Evolutionary conservation across 2,888 invertebrate species (phyloP).

Genomic region (Rhagonycha fulva): DNA sequence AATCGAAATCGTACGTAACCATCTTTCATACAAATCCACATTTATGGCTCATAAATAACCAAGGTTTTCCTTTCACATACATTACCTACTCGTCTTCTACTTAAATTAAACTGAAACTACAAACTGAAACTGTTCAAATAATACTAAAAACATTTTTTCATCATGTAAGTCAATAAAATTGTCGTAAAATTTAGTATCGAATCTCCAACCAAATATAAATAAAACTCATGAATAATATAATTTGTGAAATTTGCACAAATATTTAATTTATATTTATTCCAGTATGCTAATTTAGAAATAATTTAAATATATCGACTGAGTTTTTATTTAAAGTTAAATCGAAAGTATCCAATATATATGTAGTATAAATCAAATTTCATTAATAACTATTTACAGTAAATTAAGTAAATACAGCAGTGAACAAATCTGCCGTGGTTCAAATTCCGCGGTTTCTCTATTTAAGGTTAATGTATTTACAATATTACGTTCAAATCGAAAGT

Average conservation of each 20-base stretch:
- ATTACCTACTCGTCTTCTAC: slow-evolving; percentile 34
- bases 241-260: slow-evolving; percentile 24
- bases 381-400: not conserved
- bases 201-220: slow-evolving; percentile 19
- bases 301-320: not conserved
- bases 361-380: not conserved
- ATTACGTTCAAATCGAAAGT: not conserved
- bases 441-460: not conserved
- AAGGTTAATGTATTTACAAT: not conserved
- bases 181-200: slow-evolving; percentile 33
- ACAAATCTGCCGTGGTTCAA: not conserved
- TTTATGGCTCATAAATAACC: slow-evolving; percentile 35
- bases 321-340: not conserved
- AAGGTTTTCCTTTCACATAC: slow-evolving; percentile 31
- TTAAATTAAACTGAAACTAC: slow-evolving; percentile 36
- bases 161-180: slow-evolving; percentile 33
- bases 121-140: slow-evolving; percentile 33
- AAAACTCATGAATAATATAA: slow-evolving; percentile 36
- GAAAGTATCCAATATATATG: not conserved
- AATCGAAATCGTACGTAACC: slow-evolving; percentile 19
- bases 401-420: not conserved
- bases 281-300: slow-evolving; percentile 6
- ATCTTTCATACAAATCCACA: slow-evolving; percentile 34
- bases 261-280: slow-evolving; percentile 15
- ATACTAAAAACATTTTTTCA: slow-evolving; percentile 33